phyloP scores from a whole-genome alignment of 2,888 invertebrate species.

The Pristionchus japonicus region DNA sequence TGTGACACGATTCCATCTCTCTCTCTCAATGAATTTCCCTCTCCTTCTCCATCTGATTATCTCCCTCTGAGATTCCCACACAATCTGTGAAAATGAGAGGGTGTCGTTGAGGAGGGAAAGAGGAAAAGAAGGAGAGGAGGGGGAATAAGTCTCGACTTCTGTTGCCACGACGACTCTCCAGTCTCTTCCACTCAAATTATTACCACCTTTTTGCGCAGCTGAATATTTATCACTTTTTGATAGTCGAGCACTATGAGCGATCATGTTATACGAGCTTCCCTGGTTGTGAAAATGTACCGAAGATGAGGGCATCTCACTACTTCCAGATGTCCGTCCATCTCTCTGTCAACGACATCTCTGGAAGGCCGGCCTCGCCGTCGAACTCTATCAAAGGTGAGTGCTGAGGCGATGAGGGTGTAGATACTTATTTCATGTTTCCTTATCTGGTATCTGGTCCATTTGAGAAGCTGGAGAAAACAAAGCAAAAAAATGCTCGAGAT shows the following conservation, averaged over 20 bases:
- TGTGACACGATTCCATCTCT: neutral
- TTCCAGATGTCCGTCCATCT: constrained; percentile 28
- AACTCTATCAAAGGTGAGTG: constrained; percentile 13
- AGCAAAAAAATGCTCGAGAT: too few species aligned
- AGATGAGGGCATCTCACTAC: neutral
- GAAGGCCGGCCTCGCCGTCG: neutral
- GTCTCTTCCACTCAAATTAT: neutral
- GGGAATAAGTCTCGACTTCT: neutral
- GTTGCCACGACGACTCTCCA: neutral
- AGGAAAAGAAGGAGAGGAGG: neutral
- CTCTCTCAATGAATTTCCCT: neutral
- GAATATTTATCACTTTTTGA: neutral
- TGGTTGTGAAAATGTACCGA: neutral
- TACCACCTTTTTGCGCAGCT: neutral
- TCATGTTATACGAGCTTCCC: neutral
- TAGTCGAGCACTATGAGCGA: neutral
- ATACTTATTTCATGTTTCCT: too few species aligned
- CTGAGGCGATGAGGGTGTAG: too few species aligned
- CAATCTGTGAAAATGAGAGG: constrained; percentile 34
- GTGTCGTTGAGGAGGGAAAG: neutral
- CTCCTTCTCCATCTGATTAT: neutral
- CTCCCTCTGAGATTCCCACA: neutral
- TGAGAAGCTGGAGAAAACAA: too few species aligned
- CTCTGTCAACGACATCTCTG: constrained; percentile 2
- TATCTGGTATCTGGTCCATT: too few species aligned